These are phyloP conservation scores for Spea multiplicata DNA, from an alignment of 2,113 vertebrate genomes.

Conservation along the genomic window DNA sequence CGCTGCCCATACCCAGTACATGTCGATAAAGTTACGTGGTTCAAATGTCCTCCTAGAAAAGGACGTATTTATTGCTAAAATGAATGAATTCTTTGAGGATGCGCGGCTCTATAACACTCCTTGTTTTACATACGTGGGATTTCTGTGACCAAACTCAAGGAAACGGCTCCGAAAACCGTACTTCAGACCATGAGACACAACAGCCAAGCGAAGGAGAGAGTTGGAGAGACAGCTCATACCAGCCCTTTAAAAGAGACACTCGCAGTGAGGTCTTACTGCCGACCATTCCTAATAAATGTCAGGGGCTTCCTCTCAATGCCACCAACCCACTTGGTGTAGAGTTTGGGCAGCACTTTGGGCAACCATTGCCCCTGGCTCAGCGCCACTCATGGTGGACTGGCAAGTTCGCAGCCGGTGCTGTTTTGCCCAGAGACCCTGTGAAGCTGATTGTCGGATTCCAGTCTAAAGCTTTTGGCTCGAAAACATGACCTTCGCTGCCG, in stretches of 20 bases:
- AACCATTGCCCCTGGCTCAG: background rate
- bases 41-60: no score
- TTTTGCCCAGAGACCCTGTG: background rate
- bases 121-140: constrained; percentile 1
- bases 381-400: constrained; percentile 12
- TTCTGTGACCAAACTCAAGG: background rate
- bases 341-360: background rate
- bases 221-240: background rate
- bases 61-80: no score
- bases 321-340: background rate
- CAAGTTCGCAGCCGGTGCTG: background rate
- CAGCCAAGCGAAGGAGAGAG: background rate
- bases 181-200: background rate
- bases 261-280: background rate
- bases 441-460: background rate
- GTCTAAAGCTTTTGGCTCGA: background rate
- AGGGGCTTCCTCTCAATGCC: background rate
- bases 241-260: background rate
- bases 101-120: no score
- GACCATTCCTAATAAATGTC: background rate
- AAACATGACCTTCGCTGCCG: background rate
- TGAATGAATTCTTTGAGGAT: no score
- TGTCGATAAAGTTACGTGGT: no score
- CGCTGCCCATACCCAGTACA: no score
- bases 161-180: background rate